Evolutionary conservation across 1,140 invertebrate species (phyloP), one percentile per base, ranked within the genome.

Genomic region (Scylla paramamosain): DNA sequence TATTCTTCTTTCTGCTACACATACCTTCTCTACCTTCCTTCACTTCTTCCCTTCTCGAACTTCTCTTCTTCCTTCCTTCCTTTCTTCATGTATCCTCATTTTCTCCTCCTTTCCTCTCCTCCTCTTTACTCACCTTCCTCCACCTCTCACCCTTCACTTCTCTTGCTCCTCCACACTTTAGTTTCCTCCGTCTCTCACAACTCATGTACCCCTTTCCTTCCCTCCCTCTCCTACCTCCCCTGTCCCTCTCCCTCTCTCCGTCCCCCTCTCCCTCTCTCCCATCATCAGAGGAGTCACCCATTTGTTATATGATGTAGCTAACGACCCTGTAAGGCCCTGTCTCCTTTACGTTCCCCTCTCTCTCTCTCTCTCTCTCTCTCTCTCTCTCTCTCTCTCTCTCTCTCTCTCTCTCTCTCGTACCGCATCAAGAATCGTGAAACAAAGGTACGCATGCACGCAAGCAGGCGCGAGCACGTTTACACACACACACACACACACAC

Each of bases 251-350:
- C n/a, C 67, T n/a, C 25, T n/a, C 67, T n/a, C 67, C 8, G 0
- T n/a, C 25, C 8, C 67, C n/a, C 67, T n/a, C 67, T n/a, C 25
- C n/a, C 67, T 77, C 67, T 77, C 67, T 20, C 67, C 67, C 67
- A 20, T 77, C 67, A 77, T 77, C 67, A 77, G 67, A n/a, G 67
- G n/a, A 77, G 67, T 77, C 67, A 77, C 67, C 67, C 67, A 77
- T 77, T 77, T 77, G 67, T 77, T 77, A 77, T 77, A 77, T 77
- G 67, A 77, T 77, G 67, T 77, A 77, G 67, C 67, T 77, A 20
- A 20, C 10, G 10, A 25, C 31, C 31, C 45, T 29, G 6, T 39
- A 4, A 29, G 6, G 4, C 86, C 14, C n/a, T 59, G 12, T 59
- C 52, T 59, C 52, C 39, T 59, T 77, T n/a, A 25, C 67, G 20